Percentiles rank a stretch among this genome's conserved stretches.
Evolutionary conservation across 2,797 vertebrate species (phyloP).

Genomic region (Halcyon badia): DNA sequence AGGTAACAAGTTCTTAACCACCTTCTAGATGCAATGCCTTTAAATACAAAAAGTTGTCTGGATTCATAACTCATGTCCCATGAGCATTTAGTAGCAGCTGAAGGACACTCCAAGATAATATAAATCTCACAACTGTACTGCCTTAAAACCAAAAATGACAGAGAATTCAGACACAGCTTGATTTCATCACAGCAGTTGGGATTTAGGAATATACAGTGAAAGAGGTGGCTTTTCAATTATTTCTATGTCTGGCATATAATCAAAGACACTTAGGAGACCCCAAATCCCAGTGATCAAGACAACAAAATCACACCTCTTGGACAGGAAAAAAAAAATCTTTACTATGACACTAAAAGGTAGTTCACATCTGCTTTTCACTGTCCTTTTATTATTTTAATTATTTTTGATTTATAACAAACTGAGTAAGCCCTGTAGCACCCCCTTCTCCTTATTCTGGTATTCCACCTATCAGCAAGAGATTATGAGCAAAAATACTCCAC

Average conservation of each 20-base stretch:
- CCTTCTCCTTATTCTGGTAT: not conserved
- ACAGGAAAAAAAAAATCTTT: not conserved
- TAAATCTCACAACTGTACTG: not conserved
- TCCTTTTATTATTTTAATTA: not conserved
- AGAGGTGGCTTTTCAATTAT: not conserved
- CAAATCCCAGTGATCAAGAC: not conserved
- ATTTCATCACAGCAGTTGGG: not conserved
- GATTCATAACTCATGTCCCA: too few relatives aligned
- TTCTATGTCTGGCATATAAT: not conserved
- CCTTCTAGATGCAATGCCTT: too few relatives aligned
- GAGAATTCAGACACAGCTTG: not conserved
- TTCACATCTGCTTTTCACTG: not conserved
- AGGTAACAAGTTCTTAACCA: too few relatives aligned
- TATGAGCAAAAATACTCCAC: not conserved
- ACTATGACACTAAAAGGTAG: not conserved
- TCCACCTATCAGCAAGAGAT: not conserved
- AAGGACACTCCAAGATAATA: not conserved
- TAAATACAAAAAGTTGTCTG: too few relatives aligned
- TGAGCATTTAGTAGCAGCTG: not conserved
- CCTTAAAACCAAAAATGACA: not conserved
- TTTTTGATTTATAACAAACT: not conserved
- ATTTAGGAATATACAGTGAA: not conserved
- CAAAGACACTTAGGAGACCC: not conserved
- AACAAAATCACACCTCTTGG: not conserved
- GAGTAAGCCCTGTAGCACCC: not conserved